phyloP scores from a whole-genome alignment of 2,888 invertebrate genomes.

The Norana najaformis region DNA sequence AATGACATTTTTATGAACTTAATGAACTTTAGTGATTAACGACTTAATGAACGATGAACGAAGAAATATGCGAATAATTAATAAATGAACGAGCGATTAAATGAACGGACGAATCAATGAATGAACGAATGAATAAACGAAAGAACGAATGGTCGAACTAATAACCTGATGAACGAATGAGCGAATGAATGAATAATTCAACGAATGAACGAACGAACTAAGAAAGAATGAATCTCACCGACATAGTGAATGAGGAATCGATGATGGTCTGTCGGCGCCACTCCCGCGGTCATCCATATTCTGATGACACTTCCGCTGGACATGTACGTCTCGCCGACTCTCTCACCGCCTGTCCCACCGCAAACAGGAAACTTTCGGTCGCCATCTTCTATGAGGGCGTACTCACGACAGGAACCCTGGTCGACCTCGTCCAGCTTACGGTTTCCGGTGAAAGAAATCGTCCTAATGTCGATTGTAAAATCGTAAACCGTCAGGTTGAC shows the following conservation, averaged over 20 bases:
- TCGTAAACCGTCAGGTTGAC: conserved; percentile 37
- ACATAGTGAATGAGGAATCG: conserved; percentile 30
- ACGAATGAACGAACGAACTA: background rate
- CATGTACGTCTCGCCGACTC: conserved; percentile 27
- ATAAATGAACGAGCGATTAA: too few species aligned
- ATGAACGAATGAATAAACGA: background rate
- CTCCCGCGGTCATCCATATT: conserved; percentile 33
- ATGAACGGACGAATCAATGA: background rate
- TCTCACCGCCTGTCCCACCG: conserved; percentile 19
- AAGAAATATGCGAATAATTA: too few species aligned
- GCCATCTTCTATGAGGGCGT: conserved; percentile 34
- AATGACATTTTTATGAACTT: too few species aligned
- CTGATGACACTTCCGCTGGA: conserved; percentile 24
- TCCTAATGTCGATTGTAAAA: conserved; percentile 25
- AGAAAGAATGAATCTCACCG: background rate
- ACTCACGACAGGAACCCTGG: conserved; percentile 28
- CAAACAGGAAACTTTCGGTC: conserved; percentile 28
- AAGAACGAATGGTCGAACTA: background rate
- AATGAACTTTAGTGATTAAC: too few species aligned
- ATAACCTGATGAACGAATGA: background rate
- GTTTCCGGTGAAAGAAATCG: background rate
- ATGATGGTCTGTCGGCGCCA: conserved; percentile 30
- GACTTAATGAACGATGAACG: too few species aligned
- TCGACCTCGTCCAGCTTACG: background rate
- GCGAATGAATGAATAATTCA: background rate